Conservation (phyloP, 2,888 invertebrate species). For the Halictus ligatus region DNA sequence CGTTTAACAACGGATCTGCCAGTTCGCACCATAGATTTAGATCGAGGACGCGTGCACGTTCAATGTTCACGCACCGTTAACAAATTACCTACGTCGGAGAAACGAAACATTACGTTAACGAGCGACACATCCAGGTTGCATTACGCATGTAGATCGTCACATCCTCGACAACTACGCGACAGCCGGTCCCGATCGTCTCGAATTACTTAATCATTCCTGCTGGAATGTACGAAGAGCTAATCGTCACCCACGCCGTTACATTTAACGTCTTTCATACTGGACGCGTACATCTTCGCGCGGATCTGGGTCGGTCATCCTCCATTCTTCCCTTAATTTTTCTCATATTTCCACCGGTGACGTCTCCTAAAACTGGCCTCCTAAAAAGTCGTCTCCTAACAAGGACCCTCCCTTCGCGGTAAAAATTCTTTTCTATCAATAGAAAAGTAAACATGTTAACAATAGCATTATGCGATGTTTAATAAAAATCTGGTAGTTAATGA, state of each 20-base stretch:
- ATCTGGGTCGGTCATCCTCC: slow-evolving; percentile 42
- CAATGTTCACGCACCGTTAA: slow-evolving; percentile 48
- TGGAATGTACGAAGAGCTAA: slow-evolving; percentile 39
- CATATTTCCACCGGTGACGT: slow-evolving; percentile 12
- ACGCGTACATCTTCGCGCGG: slow-evolving; percentile 33
- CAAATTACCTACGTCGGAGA: slow-evolving; percentile 55
- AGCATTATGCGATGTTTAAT: too few relatives aligned
- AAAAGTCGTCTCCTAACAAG: too few relatives aligned
- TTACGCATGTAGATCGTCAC: slow-evolving; percentile 71
- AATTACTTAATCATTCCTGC: slow-evolving; percentile 67
- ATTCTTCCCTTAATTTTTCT: slow-evolving; percentile 26
- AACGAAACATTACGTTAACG: slow-evolving; percentile 66
- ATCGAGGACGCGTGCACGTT: slow-evolving; percentile 75
- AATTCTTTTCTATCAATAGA: too few relatives aligned
- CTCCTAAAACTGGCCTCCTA: too few relatives aligned
- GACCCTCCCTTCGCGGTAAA: too few relatives aligned
- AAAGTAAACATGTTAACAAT: too few relatives aligned
- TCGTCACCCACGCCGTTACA: slow-evolving; percentile 66
- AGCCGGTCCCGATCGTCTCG: slow-evolving; percentile 58
- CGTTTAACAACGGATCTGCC: slow-evolving; percentile 77
- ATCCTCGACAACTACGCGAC: slow-evolving; percentile 60
- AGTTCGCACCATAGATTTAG: slow-evolving; percentile 77
- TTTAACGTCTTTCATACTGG: slow-evolving; percentile 27
- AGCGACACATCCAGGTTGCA: slow-evolving; percentile 57
- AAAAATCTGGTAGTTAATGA: too few relatives aligned